Evolutionary conservation across 2,888 invertebrate species (phyloP).

Genomic region (Galerucella calmariensis): DNA sequence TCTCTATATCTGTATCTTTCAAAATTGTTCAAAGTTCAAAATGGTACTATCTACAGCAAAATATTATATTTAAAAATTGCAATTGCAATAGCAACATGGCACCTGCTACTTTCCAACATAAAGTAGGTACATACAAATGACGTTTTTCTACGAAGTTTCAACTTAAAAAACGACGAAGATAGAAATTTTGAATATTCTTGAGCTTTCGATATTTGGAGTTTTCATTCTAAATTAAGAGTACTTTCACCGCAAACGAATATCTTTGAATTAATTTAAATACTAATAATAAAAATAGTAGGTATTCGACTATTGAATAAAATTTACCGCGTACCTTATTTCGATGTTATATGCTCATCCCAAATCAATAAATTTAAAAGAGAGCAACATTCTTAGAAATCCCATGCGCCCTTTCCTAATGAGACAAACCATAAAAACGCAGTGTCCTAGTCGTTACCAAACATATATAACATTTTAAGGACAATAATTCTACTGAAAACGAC

Average conservation of each 20-base stretch:
- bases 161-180: too few species aligned
- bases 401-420: conserved; percentile 31
- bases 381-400: conserved; percentile 31
- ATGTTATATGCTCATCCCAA: conserved; percentile 21
- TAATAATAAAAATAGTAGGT: background rate
- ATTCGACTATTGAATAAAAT: conserved; percentile 8
- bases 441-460: conserved; percentile 40
- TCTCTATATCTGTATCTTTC: too few species aligned
- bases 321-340: conserved; percentile 2
- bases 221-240: background rate
- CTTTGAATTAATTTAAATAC: background rate
- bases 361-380: conserved; percentile 32
- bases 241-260: background rate
- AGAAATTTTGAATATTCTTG: background rate
- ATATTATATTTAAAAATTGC: too few species aligned
- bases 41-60: too few species aligned
- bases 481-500: conserved; percentile 54
- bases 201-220: background rate
- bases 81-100: too few species aligned
- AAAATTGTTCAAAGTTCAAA: too few species aligned
- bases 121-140: too few species aligned
- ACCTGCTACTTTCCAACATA: too few species aligned
- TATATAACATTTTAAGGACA: conserved; percentile 55
- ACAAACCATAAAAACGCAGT: conserved; percentile 34
- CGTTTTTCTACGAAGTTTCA: too few species aligned